Base-by-base conservation (phyloP, 1,140 invertebrate species). In the Drosophila grimshawi region DNA sequence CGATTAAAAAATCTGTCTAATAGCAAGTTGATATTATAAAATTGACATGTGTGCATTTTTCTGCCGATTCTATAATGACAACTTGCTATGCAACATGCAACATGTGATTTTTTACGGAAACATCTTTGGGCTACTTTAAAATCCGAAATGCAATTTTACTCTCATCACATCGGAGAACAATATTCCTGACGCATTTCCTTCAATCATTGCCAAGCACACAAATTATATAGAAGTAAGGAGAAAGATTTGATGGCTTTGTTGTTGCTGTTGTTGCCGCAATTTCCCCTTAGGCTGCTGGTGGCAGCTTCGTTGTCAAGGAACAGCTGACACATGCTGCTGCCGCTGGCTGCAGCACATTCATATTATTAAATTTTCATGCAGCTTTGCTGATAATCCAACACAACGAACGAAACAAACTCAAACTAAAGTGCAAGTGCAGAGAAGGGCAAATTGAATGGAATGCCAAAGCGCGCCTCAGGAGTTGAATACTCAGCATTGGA, bases 281-380 rank as follows among this genome's bases (percentile, higher is more conserved):
- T 19, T 19, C 3, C 39, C 39, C 10, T 41, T 4, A 4, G 55
- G 55, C 43, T n/a, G 19, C 19, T 19, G 19, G 19, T 19, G 41
- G 30, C 39, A 3, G 39, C 27, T 37, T 49, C 43, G 32, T 29
- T 7, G 53, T n/a, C 41, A 33, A 57, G 55, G 35, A 82, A 37
- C 10, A 69, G 30, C 53, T 65, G 67, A 53, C 32, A 74, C 65
- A 74, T 57, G 57, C 56, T 19, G 66, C 48, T 53, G 67, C 66
- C 39, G 46, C 35, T 68, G 48, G 59, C 68, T 49, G 65, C 71
- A 60, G 62, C 80, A 76, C 61, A 49, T 39, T 70, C 27, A 69
- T 70, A 89, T 88, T 88, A 88, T 88, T 89, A 88, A 88, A 88
- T 88, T 88, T 88, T 89, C 85, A 88, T 89, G 80, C 63, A 83